Base-by-base conservation (phyloP, 2,888 invertebrate species). In the Dusona sp. region DNA sequence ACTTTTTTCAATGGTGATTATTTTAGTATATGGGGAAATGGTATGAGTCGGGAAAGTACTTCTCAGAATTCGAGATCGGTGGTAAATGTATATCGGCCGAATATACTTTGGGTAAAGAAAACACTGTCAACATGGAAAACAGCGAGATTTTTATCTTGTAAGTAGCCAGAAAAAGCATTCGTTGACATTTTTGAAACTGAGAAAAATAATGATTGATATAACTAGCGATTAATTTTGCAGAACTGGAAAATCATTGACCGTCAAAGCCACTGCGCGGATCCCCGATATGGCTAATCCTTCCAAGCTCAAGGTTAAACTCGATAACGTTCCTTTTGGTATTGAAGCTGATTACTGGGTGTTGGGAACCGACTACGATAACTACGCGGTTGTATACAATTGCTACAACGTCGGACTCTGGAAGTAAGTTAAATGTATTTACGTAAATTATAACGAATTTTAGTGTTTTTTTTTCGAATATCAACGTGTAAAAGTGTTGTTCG, bases 81-180 rank as follows among this genome's bases (percentile, higher is more conserved):
- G 97, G 97, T 45, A 96, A 96, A 91, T 98, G 97, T 92, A 96
- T 97, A 74, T 96, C 96, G 3, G 97, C 97, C 0, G 95, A 95
- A 82, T 97, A 97, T 92, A 94, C 93, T 87, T 90, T 90, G 87
- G 94, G 91, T 89, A 95, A 92, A 89, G 95, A 95, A 87, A 94
- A 94, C 8, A 91, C 93, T 2, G 88, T 95, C 19, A 93, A 91
- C 68, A 93, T 95, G 38, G 84, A 94, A 89, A 95, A 95, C 92
- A 67, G 67, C 22, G 9, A 67, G 11, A 67, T 67, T n/a, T 67
- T 29, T 13, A 22, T 2, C 25, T 11, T 67, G 67, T 67, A 38
- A 67, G 67, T 9, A 8, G 2, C n/a, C 2, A 38, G 3, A 29
- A 38, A 3, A 22, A 1, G 42, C 8, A 7, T 33, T 16, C 22